These are phyloP conservation scores for Cichlasoma orientale DNA, from an alignment of 2,797 vertebrate species.

Conservation along the genomic window DNA sequence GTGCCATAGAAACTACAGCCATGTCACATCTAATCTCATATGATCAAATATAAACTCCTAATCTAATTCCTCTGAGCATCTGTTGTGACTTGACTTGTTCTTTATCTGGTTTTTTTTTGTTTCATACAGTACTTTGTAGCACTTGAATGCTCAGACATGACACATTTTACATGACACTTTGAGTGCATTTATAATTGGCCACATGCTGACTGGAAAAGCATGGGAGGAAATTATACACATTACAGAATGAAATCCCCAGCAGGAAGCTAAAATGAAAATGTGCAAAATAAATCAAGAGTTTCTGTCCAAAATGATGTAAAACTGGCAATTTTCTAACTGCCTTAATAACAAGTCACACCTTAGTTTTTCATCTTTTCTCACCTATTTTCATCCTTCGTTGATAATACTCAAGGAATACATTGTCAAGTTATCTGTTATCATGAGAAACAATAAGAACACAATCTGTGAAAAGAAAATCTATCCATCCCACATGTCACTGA, in stretches of 20 bases:
- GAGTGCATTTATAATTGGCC: slow-evolving; percentile 7
- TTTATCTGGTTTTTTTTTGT: neutral
- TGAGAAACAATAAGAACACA: neutral
- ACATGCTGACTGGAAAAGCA: slow-evolving; percentile 26
- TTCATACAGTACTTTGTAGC: neutral
- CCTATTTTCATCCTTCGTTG: neutral
- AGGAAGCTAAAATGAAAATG: neutral
- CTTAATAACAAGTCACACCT: neutral
- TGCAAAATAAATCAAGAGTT: neutral
- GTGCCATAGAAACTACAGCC: neutral
- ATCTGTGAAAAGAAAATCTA: neutral
- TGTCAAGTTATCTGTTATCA: neutral
- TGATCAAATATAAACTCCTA: neutral
- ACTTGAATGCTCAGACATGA: neutral
- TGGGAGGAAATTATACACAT: neutral
- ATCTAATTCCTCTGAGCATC: neutral
- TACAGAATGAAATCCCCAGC: neutral
- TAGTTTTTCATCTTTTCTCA: neutral
- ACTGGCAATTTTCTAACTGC: neutral
- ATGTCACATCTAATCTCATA: neutral
- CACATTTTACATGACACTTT: neutral
- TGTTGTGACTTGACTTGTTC: neutral
- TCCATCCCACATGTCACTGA: neutral
- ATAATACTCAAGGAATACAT: neutral
- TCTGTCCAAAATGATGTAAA: neutral